These are phyloP conservation scores for Lampris megalopsis DNA, from an alignment of 2,113 vertebrate species.

Conservation along the genomic window DNA sequence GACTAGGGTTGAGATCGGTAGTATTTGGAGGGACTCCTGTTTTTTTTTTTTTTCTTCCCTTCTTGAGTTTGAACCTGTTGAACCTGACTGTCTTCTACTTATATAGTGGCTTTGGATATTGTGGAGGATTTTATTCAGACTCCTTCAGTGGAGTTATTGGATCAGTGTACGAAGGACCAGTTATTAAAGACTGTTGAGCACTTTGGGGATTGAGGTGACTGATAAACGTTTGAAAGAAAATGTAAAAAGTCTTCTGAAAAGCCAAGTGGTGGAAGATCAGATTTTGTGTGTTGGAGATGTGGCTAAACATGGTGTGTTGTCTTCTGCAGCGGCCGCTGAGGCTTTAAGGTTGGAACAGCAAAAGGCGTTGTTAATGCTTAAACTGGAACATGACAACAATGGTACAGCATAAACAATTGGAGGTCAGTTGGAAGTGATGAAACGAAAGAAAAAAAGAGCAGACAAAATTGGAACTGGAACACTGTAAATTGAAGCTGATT, in stretches of 20 bases:
- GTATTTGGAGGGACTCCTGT: background rate
- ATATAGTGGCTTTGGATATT: background rate
- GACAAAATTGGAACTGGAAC: background rate
- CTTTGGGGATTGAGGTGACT: background rate
- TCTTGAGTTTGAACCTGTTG: no score
- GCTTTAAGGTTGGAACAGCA: background rate
- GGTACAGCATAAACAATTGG: background rate
- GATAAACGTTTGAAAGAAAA: background rate
- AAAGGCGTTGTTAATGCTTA: background rate
- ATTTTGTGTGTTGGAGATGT: background rate
- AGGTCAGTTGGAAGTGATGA: background rate
- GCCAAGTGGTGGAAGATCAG: background rate
- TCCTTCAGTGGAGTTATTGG: conserved; percentile 1
- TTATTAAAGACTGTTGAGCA: background rate
- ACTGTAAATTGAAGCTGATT: background rate
- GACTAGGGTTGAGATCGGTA: conserved; percentile 16
- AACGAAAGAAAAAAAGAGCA: background rate
- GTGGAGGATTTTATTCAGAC: background rate
- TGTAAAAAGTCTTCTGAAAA: background rate
- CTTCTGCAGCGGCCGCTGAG: background rate
- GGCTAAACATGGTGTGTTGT: background rate
- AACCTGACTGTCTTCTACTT: background rate
- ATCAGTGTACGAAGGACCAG: background rate
- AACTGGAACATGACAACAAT: background rate
- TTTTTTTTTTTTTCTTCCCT: background rate